Conservation (phyloP, 2,888 invertebrate species). For the Galerucella calmariensis region DNA sequence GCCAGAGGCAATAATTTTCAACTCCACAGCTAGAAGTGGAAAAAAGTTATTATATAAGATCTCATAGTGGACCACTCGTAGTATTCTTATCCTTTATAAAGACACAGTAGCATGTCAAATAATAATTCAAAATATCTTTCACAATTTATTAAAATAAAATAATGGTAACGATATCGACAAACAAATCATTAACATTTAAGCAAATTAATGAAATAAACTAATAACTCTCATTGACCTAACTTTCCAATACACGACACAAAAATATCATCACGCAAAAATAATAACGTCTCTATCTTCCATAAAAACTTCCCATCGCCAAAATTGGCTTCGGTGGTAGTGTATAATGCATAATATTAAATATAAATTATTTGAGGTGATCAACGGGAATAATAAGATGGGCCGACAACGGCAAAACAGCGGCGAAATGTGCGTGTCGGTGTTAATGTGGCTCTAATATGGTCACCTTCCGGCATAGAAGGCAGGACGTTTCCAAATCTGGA, state of each 20-base stretch:
- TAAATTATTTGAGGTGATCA: conserved; percentile 38
- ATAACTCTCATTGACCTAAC: conserved; percentile 14
- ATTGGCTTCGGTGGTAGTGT: conserved; percentile 12
- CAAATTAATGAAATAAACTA: not conserved
- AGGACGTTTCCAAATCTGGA: conserved; percentile 52
- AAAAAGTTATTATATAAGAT: too few species aligned
- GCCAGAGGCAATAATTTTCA: too few species aligned
- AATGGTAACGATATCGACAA: not conserved
- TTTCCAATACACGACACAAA: conserved; percentile 3
- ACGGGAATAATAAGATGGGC: conserved; percentile 32
- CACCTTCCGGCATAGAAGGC: conserved; percentile 47
- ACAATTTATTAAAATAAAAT: too few species aligned
- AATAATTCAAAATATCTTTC: too few species aligned
- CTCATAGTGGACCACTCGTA: too few species aligned
- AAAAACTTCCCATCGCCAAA: conserved; percentile 9
- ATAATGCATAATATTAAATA: conserved; percentile 24
- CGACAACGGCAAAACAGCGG: conserved; percentile 13
- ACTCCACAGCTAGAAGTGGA: too few species aligned
- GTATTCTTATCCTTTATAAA: too few species aligned
- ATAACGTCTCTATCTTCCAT: conserved; percentile 26
- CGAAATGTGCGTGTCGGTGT: conserved; percentile 17
- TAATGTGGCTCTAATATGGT: conserved; percentile 49
- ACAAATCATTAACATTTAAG: not conserved
- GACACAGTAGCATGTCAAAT: too few species aligned
- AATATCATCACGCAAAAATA: conserved; percentile 27